Evolutionary conservation across 2,888 invertebrate species (phyloP), one percentile per base, ranked within the genome.

Genomic region (Drosophila sordidula): DNA sequence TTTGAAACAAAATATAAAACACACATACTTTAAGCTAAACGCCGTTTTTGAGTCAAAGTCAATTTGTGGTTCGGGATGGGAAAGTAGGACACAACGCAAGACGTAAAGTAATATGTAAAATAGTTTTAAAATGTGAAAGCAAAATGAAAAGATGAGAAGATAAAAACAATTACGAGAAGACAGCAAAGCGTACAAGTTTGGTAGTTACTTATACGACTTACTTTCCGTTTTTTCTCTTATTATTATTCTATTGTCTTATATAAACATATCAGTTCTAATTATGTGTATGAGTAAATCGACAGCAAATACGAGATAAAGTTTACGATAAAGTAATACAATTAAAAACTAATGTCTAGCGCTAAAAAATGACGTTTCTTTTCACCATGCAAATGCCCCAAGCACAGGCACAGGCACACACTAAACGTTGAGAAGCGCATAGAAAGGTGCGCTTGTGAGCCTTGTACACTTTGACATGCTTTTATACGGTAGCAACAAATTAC

Each of bases 251-350:
- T 87, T 89, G 80, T 89, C 89, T 88, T 89, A 75, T 83, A 83
- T 11, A 74, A 82, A 88, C 88, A 88, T 85, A 88, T 88, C 90
- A 88, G 87, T 87, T 87, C 88, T 86, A 75, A 73, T 87, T 89
- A 87, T 82, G 73, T 68, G 74, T 83, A 86, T 77, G 79, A 71
- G 73, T 73, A 79, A 63, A 47, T 65, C 64, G 63, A 66, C 65
- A 75, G 69, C 47, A 65, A 54, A 75, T 50, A 70, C 69, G 64
- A 74, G 62, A 71, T 67, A 46, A 78, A 66, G 65, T 74, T 73
- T 64, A 78, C 59, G 69, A 70, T 70, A 57, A 77, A 34, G 41
- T 58, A 73, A 61, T 39, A 66, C 45, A 78, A 67, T 59, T 51
- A 63, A 65, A 64, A 65, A 64, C 65, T 57, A 76, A 67, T 71